Evolutionary conservation across 1,140 invertebrate species (phyloP).

Genomic region (Euura lappo): DNA sequence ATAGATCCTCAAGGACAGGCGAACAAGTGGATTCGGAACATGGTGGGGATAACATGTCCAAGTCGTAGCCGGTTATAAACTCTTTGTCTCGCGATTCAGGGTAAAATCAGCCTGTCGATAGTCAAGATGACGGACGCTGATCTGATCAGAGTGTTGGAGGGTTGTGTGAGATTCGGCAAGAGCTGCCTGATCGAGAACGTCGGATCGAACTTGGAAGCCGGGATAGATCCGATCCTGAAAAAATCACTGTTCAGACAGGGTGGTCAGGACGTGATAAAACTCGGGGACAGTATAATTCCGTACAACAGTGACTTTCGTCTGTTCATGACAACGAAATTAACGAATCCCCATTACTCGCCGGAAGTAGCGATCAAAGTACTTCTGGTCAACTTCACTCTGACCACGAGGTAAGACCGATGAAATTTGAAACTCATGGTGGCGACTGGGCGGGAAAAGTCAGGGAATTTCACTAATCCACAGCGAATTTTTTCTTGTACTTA

Average conservation of each 20-base stretch:
- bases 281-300: slow-evolving; percentile 69
- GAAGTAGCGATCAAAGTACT: slow-evolving; percentile 73
- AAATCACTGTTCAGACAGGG: slow-evolving; percentile 59
- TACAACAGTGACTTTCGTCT: slow-evolving; percentile 70
- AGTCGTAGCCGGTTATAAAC: background rate
- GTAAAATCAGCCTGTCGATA: slow-evolving; percentile 65
- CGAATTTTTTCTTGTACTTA: too few species aligned
- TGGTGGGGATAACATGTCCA: slow-evolving; percentile 54
- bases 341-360: slow-evolving; percentile 76
- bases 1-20: slow-evolving; percentile 77
- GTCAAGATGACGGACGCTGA: slow-evolving; percentile 73
- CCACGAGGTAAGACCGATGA: slow-evolving; percentile 56
- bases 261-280: slow-evolving; percentile 61
- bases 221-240: slow-evolving; percentile 69
- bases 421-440: slow-evolving; percentile 1
- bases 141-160: slow-evolving; percentile 73
- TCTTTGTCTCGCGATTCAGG: slow-evolving; percentile 46
- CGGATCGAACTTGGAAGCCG: slow-evolving; percentile 68
- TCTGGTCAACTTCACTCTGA: slow-evolving; percentile 75
- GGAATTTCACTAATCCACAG: too few species aligned
- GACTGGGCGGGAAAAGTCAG: too few species aligned
- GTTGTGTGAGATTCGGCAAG: slow-evolving; percentile 74
- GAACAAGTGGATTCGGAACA: slow-evolving; percentile 76
- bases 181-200: slow-evolving; percentile 71
- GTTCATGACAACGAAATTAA: slow-evolving; percentile 74